Base-by-base conservation (phyloP, 1,140 invertebrate genomes). In the Wasmannia auropunctata region DNA sequence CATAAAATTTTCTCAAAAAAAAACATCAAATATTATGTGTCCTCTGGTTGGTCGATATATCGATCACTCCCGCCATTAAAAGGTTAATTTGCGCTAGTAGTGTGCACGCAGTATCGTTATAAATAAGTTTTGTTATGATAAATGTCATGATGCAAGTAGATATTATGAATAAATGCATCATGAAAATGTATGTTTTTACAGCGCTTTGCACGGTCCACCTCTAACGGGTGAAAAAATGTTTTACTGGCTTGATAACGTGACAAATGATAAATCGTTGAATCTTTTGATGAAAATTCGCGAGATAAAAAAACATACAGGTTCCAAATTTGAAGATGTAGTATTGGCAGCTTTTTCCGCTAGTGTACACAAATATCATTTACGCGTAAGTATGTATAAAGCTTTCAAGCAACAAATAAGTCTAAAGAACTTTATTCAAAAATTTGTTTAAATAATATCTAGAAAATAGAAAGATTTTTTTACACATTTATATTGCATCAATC, bases 321-420 rank as follows among this genome's bases (percentile, higher is more conserved):
- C 88, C 0, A 91, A 86, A 56, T 94, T 95, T 49, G 89, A 88
- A 0, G 94, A 95, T 40, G 90, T 95, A 5, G 5, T 95, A 22
- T 63, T 95, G 6, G 87, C 93, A 58, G 93, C 94, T 8, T 70
- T 95, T 3, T 94, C 94, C 0, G 85, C 77, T 0, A 93, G 92
- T 85, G 62, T 95, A 51, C 88, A 94, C 75, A 91, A 91, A 34
- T 94, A 93, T 77, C 93, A 92, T 60, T 19, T 85, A n/a, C 70
- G 88, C 31, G 93, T 93, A 79, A 87, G 85, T 40, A 60, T 40
- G n/a, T n/a, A 1, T 25, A 58, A 40, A 75, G 2, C 0, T 40
- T 40, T 16, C 4, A 75, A 58, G 16, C 8, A 25, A 37, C 16
- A 54, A 28, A 51, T n/a, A 34, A 72, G 5, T 72, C 11, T 49